Percentiles rank a stretch among this genome's conserved stretches.
Evolutionary conservation across 2,113 vertebrate genomes (phyloP).

Genomic region (Meles meles): DNA sequence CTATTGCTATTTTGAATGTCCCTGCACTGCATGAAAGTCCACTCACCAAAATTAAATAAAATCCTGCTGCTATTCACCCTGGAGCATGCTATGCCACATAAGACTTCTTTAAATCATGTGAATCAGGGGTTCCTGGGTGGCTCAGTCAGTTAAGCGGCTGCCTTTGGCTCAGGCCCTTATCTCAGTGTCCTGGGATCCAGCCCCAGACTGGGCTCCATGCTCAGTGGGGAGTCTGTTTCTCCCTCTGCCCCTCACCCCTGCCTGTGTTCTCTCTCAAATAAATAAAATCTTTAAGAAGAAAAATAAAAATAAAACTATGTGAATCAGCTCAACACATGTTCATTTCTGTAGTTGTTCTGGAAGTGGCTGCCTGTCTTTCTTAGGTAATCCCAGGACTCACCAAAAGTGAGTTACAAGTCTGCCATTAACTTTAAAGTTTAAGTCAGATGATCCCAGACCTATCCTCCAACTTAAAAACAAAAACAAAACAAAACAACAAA

Average conservation of each 20-base stretch:
- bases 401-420: background rate
- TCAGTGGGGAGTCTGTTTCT: background rate
- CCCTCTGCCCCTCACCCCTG: background rate
- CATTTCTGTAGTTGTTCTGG: background rate
- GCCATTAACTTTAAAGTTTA: background rate
- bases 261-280: background rate
- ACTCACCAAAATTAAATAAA: background rate
- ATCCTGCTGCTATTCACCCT: background rate
- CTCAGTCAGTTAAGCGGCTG: background rate
- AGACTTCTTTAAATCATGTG: background rate
- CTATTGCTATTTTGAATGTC: too few relatives aligned
- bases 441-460: background rate
- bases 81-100: background rate
- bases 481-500: background rate
- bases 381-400: background rate
- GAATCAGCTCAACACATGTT: background rate
- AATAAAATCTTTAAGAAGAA: background rate
- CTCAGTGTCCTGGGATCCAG: background rate
- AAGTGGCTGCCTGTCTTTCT: background rate
- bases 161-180: background rate
- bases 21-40: background rate
- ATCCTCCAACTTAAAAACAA: background rate
- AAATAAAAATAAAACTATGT: background rate
- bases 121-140: background rate
- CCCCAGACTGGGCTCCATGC: background rate